Evolutionary conservation across 2,113 vertebrate species (phyloP).

Genomic region (Ictalurus punctatus): DNA sequence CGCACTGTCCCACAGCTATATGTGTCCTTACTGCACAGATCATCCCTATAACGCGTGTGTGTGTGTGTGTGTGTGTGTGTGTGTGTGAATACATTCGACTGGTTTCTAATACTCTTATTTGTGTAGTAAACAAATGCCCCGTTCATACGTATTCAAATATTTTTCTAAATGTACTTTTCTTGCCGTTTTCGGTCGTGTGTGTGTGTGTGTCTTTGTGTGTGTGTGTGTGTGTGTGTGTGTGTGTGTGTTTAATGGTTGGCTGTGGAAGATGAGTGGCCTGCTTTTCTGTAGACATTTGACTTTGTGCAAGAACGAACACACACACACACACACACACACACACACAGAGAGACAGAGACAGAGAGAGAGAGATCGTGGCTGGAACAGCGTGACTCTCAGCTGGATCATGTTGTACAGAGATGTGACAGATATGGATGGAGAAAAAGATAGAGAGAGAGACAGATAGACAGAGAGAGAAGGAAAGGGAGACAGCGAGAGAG

Average conservation of each 20-base stretch:
- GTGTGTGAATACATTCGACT: neutral
- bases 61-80: slow-evolving; percentile 42
- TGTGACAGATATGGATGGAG: neutral
- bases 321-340: neutral
- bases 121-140: too few relatives aligned
- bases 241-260: neutral
- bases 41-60: neutral
- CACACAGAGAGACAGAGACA: neutral
- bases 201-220: neutral
- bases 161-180: too few relatives aligned
- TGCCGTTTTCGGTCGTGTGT: neutral
- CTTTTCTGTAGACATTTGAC: neutral
- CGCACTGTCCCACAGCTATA: slow-evolving; percentile 25
- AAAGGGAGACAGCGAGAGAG: neutral
- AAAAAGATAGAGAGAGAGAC: neutral
- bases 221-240: neutral
- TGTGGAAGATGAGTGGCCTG: neutral
- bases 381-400: slow-evolving; percentile 22
- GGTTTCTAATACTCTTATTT: too few relatives aligned
- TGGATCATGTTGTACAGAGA: slow-evolving; percentile 27
- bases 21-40: slow-evolving; percentile 35
- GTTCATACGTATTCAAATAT: too few relatives aligned
- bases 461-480: neutral
- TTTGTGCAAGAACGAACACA: neutral
- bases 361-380: neutral